Evolutionary conservation across 2,888 invertebrate genomes (phyloP).

Genomic region (Sipha maydis): DNA sequence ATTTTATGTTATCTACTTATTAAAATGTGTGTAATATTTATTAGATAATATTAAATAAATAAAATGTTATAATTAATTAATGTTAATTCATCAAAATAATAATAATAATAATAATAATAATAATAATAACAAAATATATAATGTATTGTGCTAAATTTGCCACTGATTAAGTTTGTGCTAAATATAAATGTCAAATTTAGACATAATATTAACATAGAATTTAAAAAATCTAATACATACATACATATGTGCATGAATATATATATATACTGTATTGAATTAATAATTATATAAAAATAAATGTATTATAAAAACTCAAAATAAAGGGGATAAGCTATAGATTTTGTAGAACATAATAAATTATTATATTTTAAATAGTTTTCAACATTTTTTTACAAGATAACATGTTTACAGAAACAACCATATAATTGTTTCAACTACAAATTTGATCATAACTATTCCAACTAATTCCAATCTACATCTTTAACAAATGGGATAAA

Average conservation of each 20-base stretch:
- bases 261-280: slow-evolving; percentile 15
- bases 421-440: not conserved
- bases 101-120: not conserved
- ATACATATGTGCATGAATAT: slow-evolving; percentile 7
- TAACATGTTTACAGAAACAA: not conserved
- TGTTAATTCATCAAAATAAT: slow-evolving; percentile 45
- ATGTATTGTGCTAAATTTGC: slow-evolving; percentile 30
- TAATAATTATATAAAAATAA: slow-evolving; percentile 51
- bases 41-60: slow-evolving; percentile 47
- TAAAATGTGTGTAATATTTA: slow-evolving; percentile 9
- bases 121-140: slow-evolving; percentile 34
- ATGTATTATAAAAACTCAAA: slow-evolving; percentile 44
- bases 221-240: slow-evolving; percentile 30
- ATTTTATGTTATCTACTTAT: not conserved
- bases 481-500: slow-evolving; percentile 18
- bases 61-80: slow-evolving; percentile 33
- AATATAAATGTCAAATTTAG: slow-evolving; percentile 20
- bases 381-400: not conserved
- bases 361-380: not conserved
- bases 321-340: slow-evolving; percentile 32
- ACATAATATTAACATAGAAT: slow-evolving; percentile 21
- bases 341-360: not conserved
- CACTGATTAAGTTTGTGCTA: slow-evolving; percentile 43
- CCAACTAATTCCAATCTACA: not conserved
- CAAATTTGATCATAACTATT: slow-evolving; percentile 43